Evolutionary conservation across 2,113 vertebrate species (phyloP).

Genomic region (Hemibagrus wyckioides): DNA sequence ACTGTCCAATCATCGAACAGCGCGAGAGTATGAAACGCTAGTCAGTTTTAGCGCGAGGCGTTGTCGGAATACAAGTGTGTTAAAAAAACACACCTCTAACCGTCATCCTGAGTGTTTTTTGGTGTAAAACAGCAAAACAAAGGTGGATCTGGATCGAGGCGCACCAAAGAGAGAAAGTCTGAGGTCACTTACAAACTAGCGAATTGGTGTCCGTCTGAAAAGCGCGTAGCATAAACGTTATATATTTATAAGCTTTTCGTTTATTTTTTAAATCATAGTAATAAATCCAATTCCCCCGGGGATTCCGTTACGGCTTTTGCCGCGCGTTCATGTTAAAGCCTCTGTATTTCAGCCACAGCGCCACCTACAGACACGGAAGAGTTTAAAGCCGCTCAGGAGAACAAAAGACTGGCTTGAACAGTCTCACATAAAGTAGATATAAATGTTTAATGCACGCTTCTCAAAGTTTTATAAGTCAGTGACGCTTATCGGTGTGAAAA

Average conservation of each 20-base stretch:
- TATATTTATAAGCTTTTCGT: not conserved
- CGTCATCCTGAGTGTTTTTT: not conserved
- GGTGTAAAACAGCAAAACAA: not conserved
- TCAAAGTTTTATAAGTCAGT: not conserved
- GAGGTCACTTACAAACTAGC: no score
- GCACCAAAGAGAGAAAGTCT: not conserved
- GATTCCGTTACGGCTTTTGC: constrained; percentile 30
- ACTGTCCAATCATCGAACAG: not conserved
- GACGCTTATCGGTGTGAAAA: no score
- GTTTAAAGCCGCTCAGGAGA: not conserved
- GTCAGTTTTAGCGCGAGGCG: not conserved
- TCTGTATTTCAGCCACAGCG: not conserved
- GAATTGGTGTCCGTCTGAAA: not conserved
- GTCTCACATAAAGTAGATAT: not conserved
- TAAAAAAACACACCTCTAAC: not conserved
- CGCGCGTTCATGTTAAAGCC: not conserved
- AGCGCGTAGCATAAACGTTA: no score
- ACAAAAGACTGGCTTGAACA: constrained; percentile 19
- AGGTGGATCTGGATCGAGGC: not conserved
- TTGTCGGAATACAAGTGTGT: not conserved
- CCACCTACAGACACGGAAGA: constrained; percentile 45
- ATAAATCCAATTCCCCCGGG: not conserved
- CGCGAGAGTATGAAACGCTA: not conserved
- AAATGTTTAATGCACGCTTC: not conserved
- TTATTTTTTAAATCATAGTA: not conserved